Evolutionary conservation across 2,113 vertebrate species (phyloP), one percentile per base, ranked within the genome.

Genomic region (Lanius ludovicianus): DNA sequence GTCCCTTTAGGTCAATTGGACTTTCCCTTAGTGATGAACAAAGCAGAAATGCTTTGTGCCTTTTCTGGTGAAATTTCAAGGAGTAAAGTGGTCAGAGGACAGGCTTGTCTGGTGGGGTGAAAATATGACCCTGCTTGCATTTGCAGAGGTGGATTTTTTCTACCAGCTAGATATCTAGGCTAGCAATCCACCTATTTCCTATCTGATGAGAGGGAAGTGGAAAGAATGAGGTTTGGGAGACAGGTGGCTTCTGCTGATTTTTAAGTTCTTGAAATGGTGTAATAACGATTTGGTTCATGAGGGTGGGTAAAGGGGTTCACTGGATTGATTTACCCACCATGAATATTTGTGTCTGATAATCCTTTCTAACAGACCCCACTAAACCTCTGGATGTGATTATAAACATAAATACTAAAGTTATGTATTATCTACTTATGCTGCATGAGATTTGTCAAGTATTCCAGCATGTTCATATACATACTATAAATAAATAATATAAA

Each of bases 401-500:
- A 60, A 83, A 49, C 24, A 60, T 17, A 37, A 42, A 47, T 28
- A 74, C n/a, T 62, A 24, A 44, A 62, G 8, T 59, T 77, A 31
- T 13, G 2, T 31, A 18, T 82, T 89, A 22, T 78, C 82, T 87
- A 28, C 20, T 67, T n/a, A 12, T 0, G 1, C 19, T 17, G 42
- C 84, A 21, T 33, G 17, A 94, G 37, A 64, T 68, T 42, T 82
- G 8, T 5, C 18, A 84, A 67, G 47, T 35, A 52, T 55, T 67
- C 46, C n/a, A 41, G 46, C 0, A 0, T 10, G 27, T 27, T 89
- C 33, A 23, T 7, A 41, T 7, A 73, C 21, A 15, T 11, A 2
- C 19, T 24, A 46, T 28, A 69, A 70, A 35, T 20, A 49, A 56
- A 76, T 42, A 35, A 9, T 13, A 28, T 37, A 33, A 8, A 1